A percentile compares a stretch with the other conserved stretches of the same genome.
These are phyloP conservation scores for Accipiter superciliosus DNA, from an alignment of 2,797 vertebrate genomes.

Conservation along the genomic window DNA sequence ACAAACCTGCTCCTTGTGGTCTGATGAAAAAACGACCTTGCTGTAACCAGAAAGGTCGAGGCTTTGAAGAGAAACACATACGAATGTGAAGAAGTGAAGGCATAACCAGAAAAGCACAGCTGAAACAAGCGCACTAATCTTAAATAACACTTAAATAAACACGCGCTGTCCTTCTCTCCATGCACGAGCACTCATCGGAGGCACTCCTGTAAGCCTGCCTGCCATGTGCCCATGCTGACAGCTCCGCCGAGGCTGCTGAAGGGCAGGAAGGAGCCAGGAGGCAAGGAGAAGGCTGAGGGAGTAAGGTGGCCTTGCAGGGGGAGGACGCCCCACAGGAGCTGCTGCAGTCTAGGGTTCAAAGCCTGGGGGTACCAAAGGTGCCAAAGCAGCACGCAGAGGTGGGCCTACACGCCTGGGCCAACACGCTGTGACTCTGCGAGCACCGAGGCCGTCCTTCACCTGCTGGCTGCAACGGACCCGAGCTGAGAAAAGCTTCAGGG, in stretches of 20 bases:
- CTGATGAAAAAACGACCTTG: background rate
- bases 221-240: fast-evolving
- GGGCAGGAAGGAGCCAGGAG: too few relatives aligned
- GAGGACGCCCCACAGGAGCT: fast-evolving
- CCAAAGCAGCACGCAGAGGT: too few relatives aligned
- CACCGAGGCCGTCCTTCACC: background rate
- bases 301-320: background rate
- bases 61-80: background rate
- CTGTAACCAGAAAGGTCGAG: background rate
- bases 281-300: background rate
- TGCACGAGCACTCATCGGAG: fast-evolving
- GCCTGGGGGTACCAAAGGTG: background rate
- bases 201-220: fast-evolving
- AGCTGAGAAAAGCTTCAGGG: background rate
- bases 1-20: background rate
- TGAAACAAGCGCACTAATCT: fast-evolving
- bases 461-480: fast-evolving
- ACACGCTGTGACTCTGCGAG: fast-evolving
- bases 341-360: background rate
- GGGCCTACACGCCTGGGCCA: too few relatives aligned
- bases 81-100: background rate
- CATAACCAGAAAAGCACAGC: background rate
- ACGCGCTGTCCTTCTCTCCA: fast-evolving
- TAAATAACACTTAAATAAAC: background rate
- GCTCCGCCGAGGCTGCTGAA: background rate